Evolutionary conservation across 2,113 vertebrate species (phyloP).

Genomic region (Thamnophis sirtalis): DNA sequence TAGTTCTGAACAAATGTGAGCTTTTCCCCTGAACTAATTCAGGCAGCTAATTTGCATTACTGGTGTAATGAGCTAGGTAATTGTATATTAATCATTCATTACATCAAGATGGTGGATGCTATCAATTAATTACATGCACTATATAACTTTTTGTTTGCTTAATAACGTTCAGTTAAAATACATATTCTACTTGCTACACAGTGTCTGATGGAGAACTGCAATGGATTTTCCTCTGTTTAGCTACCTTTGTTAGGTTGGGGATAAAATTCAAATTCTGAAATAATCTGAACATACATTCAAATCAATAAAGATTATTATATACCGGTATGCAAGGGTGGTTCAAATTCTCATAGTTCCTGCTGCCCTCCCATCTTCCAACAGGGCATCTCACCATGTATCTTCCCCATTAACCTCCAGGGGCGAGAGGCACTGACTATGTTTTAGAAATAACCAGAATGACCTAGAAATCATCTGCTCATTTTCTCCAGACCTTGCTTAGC

Average conservation of each 20-base stretch:
- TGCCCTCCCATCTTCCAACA: neutral
- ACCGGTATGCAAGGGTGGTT: neutral
- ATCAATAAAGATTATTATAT: neutral
- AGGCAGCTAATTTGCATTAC: slow-evolving; percentile 31
- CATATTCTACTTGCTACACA: neutral
- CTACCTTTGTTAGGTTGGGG: neutral
- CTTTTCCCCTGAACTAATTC: neutral
- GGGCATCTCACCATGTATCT: neutral
- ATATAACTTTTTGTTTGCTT: neutral
- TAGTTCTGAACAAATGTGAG: slow-evolving; percentile 9
- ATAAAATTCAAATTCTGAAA: neutral
- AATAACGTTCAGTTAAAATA: neutral
- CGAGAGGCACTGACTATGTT: neutral
- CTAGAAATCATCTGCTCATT: neutral
- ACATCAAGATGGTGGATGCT: neutral
- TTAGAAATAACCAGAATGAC: neutral
- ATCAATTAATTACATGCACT: neutral
- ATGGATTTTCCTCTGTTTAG: neutral
- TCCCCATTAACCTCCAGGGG: neutral
- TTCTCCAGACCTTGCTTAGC: neutral
- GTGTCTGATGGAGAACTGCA: neutral
- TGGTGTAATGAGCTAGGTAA: slow-evolving; percentile 20
- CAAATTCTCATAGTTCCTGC: neutral
- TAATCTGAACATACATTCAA: neutral
- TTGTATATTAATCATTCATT: slow-evolving; percentile 14